Evolutionary conservation across 30 jellyfish, hydroid and myxozoan species (phyloP), one percentile per base, ranked within the genome.

Genomic region (Aurelia aurita): DNA sequence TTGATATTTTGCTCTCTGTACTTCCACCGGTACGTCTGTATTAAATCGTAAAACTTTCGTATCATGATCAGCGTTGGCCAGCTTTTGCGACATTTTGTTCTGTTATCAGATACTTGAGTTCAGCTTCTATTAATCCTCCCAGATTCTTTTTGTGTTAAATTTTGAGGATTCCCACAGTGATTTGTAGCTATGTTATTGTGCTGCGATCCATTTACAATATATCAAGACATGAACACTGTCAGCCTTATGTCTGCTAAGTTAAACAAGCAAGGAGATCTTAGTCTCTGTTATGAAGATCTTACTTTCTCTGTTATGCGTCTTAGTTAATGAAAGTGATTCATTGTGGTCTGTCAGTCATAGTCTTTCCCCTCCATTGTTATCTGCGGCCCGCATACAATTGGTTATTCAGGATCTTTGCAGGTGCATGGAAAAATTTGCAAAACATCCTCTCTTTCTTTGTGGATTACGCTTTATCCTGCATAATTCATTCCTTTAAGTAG

Each of bases 1-100:
- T 68, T 91, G 98, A 69, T 91, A 91, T 55, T 91, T 91, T 39
- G 89, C 75, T 65, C 84, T 31, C 73, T 82, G 81, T 34, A 74
- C 80, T 57, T 79, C 90, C 55, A 60, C 77, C 44, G 88, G 91
- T 16, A 87, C 91, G 22, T 85, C 96, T 49, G 90, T 29, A 44
- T 62, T 78, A 74, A 91, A 91, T 31, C 98, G 82, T 29, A 91
- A 71, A 18, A 79, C 87, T 62, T 91, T 91, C 68, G 91, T 20
- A 67, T 82, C 91, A 32, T 72, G 58, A 27, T 75, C 76, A 4
- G 60, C n/a, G 57, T 54, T 19, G 16, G 76, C 63, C 25, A 62
- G 34, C 47, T 32, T 28, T 19, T 46, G 21, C 21, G 76, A 57
- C 87, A 32, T 53, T 39, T 39, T 39, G 51, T 39, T 39, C 51